Evolutionary conservation across 2,113 vertebrate species (phyloP), one percentile per base, ranked within the genome.

Genomic region (Anser brachyrhynchus): DNA sequence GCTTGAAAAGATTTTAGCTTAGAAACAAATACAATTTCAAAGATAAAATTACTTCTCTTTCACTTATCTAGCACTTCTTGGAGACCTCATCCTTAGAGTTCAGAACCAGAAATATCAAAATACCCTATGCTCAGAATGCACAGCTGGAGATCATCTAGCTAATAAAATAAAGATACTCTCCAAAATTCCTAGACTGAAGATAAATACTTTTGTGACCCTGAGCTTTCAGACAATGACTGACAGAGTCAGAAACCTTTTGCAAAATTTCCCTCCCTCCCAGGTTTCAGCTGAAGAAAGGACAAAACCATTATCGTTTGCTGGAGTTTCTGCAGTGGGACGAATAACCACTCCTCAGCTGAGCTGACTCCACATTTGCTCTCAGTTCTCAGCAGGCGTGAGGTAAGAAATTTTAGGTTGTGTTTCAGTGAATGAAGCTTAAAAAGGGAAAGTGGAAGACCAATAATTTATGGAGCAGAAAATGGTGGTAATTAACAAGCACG

Each of bases 361-460:
- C 31, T 88, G 75, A 61, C 59, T 88, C 51, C 55, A 20, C 1
- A 0, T 15, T 92, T 74, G 44, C 19, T 86, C 46, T 88, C 74
- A 44, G 51, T 39, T 80, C 69, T 67, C 52, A 87, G 59, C 18
- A 51, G 73, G 43, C 43, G 18, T 23, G 35, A 92, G 73, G 86
- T 80, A 90, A 90, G 69, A 92, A 95, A 80, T 58, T 29, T 74
- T 57, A 84, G 52, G 52, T 16, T 87, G 67, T 22, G 52, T 62
- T 87, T 87, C 52, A 67, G 64, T 76, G 86, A 76, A 92, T 58
- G 29, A 75, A 8, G 29, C 46, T 67, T 89, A 93, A 78, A 29
- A 89, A 91, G 67, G 91, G 72, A 91, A 93, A 82, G 77, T 67
- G 46, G 72, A 91, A 94, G 76, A 86, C 41, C 58, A 72, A 16